These are phyloP conservation scores for Aptenodytes patagonicus DNA, from an alignment of 2,113 vertebrate genomes.

Conservation along the genomic window DNA sequence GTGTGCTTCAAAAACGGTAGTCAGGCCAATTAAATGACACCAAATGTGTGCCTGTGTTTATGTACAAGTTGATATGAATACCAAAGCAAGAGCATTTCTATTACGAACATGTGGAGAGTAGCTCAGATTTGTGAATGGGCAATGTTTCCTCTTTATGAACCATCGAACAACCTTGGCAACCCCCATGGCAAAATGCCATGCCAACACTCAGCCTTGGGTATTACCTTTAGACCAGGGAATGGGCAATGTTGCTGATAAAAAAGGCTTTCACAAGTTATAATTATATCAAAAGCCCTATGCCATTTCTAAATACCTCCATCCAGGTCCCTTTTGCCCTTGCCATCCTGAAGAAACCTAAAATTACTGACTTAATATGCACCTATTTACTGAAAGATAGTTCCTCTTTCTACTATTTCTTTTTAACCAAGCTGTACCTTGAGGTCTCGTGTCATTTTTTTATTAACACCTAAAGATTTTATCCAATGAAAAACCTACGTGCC, in stretches of 20 bases:
- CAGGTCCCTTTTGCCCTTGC: neutral
- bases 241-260: neutral
- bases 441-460: neutral
- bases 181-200: neutral
- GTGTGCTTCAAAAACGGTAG: neutral
- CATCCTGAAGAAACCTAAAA: neutral
- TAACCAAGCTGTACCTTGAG: neutral
- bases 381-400: neutral
- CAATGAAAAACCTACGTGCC: neutral
- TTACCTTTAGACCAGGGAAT: neutral
- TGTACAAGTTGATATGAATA: neutral
- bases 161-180: neutral
- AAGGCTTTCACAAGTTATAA: neutral
- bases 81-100: neutral
- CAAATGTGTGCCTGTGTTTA: neutral
- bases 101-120: accelerated
- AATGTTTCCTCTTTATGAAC: neutral
- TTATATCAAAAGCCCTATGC: neutral
- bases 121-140: neutral
- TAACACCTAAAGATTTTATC: neutral
- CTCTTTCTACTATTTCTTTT: neutral
- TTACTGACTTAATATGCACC: neutral
- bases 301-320: neutral
- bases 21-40: neutral
- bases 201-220: neutral